A percentile compares a stretch with the other conserved stretches of the same genome.
Evolutionary conservation across 2,797 vertebrate species (phyloP).

Genomic region (Florisuga fusca): DNA sequence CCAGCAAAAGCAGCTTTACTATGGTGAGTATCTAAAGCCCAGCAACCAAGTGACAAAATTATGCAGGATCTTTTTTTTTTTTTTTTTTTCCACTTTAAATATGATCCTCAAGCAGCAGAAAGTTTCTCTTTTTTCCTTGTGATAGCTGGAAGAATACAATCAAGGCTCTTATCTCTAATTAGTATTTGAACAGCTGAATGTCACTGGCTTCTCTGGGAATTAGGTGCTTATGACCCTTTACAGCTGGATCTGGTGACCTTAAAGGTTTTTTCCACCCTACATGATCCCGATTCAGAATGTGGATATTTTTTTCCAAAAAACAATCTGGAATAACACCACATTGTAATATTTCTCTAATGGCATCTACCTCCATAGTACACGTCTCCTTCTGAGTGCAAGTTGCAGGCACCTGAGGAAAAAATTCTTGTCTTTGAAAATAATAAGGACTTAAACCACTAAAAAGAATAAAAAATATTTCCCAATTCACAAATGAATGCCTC

Average conservation of each 20-base stretch:
- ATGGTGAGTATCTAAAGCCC: neutral
- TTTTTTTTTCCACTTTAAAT: neutral
- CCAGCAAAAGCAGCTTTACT: neutral
- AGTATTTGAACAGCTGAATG: neutral
- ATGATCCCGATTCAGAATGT: neutral
- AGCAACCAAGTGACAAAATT: neutral
- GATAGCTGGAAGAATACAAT: neutral
- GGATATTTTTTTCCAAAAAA: neutral
- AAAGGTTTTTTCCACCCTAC: neutral
- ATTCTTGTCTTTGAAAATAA: neutral
- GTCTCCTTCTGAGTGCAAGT: neutral
- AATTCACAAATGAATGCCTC: neutral
- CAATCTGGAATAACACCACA: neutral
- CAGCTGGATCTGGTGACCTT: neutral
- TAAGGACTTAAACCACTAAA: neutral
- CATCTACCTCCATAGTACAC: neutral
- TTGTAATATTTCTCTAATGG: neutral
- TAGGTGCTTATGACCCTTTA: neutral
- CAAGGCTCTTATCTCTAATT: neutral
- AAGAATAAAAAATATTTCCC: neutral
- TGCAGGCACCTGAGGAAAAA: neutral
- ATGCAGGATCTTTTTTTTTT: neutral
- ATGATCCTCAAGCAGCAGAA: neutral
- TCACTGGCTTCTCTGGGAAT: neutral
- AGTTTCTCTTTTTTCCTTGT: neutral